Conservation (phyloP, 2,113 vertebrate species). For the Notechis scutatus region DNA sequence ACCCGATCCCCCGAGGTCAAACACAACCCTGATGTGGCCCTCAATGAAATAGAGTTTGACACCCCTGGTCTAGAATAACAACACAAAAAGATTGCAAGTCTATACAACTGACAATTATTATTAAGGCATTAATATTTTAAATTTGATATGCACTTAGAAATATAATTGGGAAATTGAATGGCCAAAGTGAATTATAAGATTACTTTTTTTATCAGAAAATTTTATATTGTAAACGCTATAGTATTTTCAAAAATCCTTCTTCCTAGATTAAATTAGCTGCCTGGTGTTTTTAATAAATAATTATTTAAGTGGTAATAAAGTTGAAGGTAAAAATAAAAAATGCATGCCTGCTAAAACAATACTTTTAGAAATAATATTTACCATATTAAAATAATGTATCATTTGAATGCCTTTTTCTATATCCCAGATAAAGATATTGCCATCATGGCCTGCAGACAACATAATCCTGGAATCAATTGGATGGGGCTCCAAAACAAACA, state of each 20-base stretch:
- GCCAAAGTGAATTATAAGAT: neutral
- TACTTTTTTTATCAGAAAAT: neutral
- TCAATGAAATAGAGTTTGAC: too few species aligned
- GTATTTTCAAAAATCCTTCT: neutral
- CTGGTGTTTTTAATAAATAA: neutral
- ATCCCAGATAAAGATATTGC: slow-evolving; percentile 96
- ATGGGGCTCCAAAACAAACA: slow-evolving; percentile 96
- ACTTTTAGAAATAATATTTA: slow-evolving; percentile 55
- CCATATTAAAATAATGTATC: slow-evolving; percentile 96
- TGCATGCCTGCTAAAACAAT: rapidly evolving
- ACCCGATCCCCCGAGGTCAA: too few species aligned
- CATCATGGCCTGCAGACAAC: slow-evolving; percentile 94
- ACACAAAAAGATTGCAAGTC: neutral
- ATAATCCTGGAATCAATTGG: slow-evolving; percentile 94
- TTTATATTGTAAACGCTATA: neutral
- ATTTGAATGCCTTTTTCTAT: slow-evolving; percentile 84
- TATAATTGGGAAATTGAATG: neutral
- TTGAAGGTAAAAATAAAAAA: neutral
- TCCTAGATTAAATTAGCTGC: neutral
- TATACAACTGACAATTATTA: neutral
- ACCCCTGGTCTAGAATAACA: neutral
- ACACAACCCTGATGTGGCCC: too few species aligned
- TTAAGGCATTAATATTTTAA: neutral
- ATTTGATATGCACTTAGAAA: neutral
- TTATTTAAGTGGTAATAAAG: neutral